Base-by-base conservation (phyloP, 2,113 vertebrate species). In the Cichladusa arquata region DNA sequence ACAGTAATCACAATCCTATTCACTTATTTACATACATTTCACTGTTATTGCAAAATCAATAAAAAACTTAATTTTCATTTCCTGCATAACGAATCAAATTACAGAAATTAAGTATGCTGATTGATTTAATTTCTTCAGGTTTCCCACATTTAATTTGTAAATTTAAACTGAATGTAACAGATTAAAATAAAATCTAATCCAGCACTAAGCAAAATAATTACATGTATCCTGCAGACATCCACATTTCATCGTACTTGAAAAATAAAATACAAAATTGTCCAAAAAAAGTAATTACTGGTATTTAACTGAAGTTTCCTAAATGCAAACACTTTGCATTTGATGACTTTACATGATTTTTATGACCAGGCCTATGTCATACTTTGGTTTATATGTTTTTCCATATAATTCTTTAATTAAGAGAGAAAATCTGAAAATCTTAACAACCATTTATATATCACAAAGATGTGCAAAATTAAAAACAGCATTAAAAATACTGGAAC, bases 141-240 rank as follows among this genome's bases (percentile, higher is more conserved):
- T 86, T 79, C 44, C 34, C 62, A 78, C 20, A 48, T 29, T 78
- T 84, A 29, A 67, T 51, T 65, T 86, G 24, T 54, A 42, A 81
- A 78, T 45, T 76, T 79, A 62, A 81, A 54, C 42, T 65, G 60
- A 66, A 33, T 71, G 65, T 61, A 88, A 82, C 33, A 86, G 42
- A 95, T 73, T 40, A 86, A 90, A 94, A 86, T 60, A 77, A 88
- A 92, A 92, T 83, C 40, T 61, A 79, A 76, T 50, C 60, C 64
- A 86, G 23, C 23, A 45, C 48, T 60, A 31, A 44, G 54, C 8
- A 89, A 90, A 95, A 87, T 56, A 77, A 50, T 77, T 74, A 58
- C 7, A 44, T 82, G 50, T 71, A 90, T 79, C 51, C 65, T 80
- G 66, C 10, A 91, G 61, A 83, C 19, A 64, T 71, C 73, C 8